A percentile compares a stretch with the other conserved stretches of the same genome.
Conservation (phyloP, 1,140 invertebrate species). For the Lepidurus packardi region DNA sequence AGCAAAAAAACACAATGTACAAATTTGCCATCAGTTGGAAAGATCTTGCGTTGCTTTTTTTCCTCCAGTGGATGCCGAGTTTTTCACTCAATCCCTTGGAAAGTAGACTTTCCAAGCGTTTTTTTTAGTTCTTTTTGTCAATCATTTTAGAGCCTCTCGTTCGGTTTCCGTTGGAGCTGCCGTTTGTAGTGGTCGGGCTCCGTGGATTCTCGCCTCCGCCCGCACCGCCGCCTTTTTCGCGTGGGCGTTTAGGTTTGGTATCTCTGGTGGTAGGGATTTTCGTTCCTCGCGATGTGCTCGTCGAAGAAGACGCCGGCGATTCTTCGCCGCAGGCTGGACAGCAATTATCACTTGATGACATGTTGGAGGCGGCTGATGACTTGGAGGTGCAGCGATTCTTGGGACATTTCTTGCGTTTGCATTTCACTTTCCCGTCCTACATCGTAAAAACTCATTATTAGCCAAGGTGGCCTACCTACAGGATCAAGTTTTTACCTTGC, state of each 20-base stretch:
- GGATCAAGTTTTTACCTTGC: conserved; percentile 60
- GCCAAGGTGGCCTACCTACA: background rate
- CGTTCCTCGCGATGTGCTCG: background rate
- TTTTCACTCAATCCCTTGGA: too few species aligned
- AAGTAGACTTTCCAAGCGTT: too few species aligned
- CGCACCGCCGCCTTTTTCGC: conserved; percentile 10
- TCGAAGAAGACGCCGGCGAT: background rate
- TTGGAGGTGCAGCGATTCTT: conserved; percentile 44
- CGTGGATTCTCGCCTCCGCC: background rate
- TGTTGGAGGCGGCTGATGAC: conserved; percentile 29
- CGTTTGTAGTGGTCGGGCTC: background rate
- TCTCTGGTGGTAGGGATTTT: conserved; percentile 5
- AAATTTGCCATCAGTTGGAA: background rate
- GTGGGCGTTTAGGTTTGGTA: conserved; percentile 14
- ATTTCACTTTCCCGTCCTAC: conserved; percentile 71
- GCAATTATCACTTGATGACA: conserved; percentile 38
- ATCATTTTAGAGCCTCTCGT: background rate
- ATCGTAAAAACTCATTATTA: conserved; percentile 38
- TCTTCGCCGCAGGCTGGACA: conserved; percentile 38
- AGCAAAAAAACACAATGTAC: background rate
- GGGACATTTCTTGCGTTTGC: conserved; percentile 69
- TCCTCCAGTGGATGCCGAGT: too few species aligned
- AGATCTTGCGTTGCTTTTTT: background rate
- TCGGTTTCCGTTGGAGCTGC: background rate
- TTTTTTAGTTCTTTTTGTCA: background rate